phyloP scores from a whole-genome alignment of 2,888 invertebrate genomes.

The Drosophila meridiana region DNA sequence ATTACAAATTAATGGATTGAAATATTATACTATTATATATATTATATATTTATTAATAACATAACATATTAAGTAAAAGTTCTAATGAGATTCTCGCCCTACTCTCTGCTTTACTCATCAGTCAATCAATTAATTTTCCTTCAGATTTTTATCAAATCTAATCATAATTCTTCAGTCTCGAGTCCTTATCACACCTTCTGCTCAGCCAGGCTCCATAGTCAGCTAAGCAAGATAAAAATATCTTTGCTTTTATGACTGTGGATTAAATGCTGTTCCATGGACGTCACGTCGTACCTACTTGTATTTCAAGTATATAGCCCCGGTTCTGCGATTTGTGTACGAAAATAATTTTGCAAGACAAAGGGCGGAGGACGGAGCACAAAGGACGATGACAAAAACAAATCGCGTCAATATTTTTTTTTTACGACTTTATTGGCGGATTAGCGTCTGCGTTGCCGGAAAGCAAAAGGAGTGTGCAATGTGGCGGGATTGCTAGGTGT shows the following conservation, averaged over 20 bases:
- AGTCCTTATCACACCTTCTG: not conserved
- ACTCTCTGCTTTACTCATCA: not conserved
- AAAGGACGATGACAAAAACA: slow-evolving; percentile 52
- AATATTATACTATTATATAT: too few species aligned
- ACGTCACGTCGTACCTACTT: slow-evolving; percentile 17
- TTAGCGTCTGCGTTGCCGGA: slow-evolving; percentile 63
- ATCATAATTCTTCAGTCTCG: not conserved
- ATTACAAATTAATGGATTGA: too few species aligned
- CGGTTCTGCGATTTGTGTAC: slow-evolving; percentile 63
- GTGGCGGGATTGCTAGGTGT: slow-evolving; percentile 39
- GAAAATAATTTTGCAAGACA: slow-evolving; percentile 66
- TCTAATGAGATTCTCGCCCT: not conserved
- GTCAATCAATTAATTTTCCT: not conserved
- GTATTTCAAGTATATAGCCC: slow-evolving; percentile 30
- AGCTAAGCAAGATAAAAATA: not conserved
- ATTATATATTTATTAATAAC: too few species aligned
- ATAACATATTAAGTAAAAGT: too few species aligned
- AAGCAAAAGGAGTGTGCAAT: slow-evolving; percentile 74
- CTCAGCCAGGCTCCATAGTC: not conserved
- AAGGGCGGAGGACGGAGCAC: slow-evolving; percentile 50
- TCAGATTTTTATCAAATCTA: not conserved
- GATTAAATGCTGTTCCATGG: slow-evolving; percentile 14
- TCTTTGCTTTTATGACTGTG: slow-evolving; percentile 39
- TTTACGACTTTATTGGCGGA: slow-evolving; percentile 73
- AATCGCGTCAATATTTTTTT: slow-evolving; percentile 48